phyloP scores from a whole-genome alignment of 37 sponge, comb jelly and placozoan species.

The Chondrilla cf. caribensis region DNA sequence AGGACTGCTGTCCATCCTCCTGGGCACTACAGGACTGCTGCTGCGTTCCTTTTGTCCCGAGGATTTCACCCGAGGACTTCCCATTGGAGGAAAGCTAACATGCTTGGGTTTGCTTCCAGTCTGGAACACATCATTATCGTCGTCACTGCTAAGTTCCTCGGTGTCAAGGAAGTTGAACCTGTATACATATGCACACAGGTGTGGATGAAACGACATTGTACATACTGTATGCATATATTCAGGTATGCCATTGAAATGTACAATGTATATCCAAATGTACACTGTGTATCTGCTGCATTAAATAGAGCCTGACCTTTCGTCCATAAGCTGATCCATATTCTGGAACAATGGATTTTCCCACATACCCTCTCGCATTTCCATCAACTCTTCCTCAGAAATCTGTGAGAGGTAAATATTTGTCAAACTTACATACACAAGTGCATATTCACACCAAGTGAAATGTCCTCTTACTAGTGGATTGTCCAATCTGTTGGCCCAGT shows the following conservation, averaged over 20 bases:
- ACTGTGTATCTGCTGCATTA: no score
- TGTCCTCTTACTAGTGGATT: constrained; percentile 67
- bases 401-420: not conserved
- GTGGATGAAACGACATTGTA: no score
- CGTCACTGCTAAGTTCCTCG: not conserved
- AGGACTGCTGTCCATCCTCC: not conserved
- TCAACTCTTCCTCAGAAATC: constrained; percentile 70
- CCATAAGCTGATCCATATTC: constrained; percentile 82
- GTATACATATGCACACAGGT: no score
- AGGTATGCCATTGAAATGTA: no score
- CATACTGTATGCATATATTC: no score
- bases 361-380: constrained; percentile 26
- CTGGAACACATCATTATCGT: not conserved
- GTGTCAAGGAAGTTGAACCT: constrained; percentile 12
- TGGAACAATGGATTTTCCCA: constrained; percentile 90
- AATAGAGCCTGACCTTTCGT: constrained; percentile 63
- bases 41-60: not conserved
- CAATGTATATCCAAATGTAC: no score
- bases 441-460: no score
- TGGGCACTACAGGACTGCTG: not conserved
- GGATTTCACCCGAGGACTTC: not conserved
- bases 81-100: not conserved
- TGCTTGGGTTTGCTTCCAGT: not conserved
- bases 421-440: not conserved
- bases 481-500: constrained; percentile 56